Evolutionary conservation across 2,113 vertebrate species (phyloP).

Genomic region (Sterna hirundo): DNA sequence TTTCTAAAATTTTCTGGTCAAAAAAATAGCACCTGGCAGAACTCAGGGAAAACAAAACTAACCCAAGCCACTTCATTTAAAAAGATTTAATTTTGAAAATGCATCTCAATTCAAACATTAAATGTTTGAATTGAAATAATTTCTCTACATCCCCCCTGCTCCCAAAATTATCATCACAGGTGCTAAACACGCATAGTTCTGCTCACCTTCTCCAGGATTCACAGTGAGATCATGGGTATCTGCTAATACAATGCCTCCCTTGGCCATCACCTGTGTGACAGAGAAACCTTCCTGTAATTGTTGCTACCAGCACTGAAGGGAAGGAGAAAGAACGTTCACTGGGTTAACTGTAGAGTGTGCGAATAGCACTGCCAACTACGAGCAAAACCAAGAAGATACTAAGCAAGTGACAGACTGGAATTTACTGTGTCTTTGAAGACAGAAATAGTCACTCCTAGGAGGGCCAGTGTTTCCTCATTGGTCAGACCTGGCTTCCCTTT

Average conservation of each 20-base stretch:
- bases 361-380: background rate
- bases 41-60: background rate
- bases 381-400: background rate
- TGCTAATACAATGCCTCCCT: conserved; percentile 57
- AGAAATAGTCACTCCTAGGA: background rate
- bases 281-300: background rate
- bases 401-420: background rate
- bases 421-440: background rate
- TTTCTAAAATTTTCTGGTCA: background rate
- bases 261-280: conserved; percentile 75
- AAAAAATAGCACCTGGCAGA: background rate
- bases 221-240: conserved; percentile 33
- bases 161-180: background rate
- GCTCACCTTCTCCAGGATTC: conserved; percentile 54
- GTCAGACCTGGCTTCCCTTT: background rate
- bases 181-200: background rate
- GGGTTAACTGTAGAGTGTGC: background rate
- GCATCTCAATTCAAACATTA: background rate
- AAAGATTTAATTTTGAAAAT: background rate
- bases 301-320: background rate
- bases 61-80: background rate
- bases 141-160: background rate
- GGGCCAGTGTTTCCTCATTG: background rate
- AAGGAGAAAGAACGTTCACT: background rate
- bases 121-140: background rate